Base-by-base conservation (phyloP, 2,797 vertebrate genomes). In the Cottoperca gobio region DNA sequence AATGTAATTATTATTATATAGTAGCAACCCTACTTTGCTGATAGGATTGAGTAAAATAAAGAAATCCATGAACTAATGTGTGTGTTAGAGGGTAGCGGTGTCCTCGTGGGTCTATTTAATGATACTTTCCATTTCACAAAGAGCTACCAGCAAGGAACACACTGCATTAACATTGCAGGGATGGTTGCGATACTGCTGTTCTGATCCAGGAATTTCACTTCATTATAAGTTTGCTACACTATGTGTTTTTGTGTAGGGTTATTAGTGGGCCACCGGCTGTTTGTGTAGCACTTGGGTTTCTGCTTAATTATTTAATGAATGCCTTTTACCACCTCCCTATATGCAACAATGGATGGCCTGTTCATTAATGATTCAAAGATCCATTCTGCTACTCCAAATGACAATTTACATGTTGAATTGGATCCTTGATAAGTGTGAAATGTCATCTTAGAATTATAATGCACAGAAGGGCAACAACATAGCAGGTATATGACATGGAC, bases 231-330 rank as follows among this genome's bases (percentile, higher is more conserved):
- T n/a, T 23, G 7, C 14, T 13, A 17, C 16, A 31, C 33, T 31
- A 26, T 55, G 43, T 67, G 37, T 61, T 64, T 31, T 49, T 33
- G 2, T 21, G 12, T 3, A 23, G 10, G 19, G 19, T 61, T 42
- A 35, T 58, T 48, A 42, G 46, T 14, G 17, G 21, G 19, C 26
- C 16, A 8, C 65, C 66, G 52, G 52, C 55, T 78, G 42, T 81
- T 73, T 74, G 54, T 55, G 54, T 68, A 66, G 46, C 76, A 72
- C 63, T 54, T 60, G 37, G 50, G 67, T 77, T 68, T 71, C 48
- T 68, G 21, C 59, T 81, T 69, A 60, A 81, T 86, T 84, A 80
- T 81, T 81, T 57, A 84, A 46, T 72, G 39, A 73, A 79, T 42
- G 42, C 33, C 24, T 63, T 73, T 76, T 55, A 70, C 66, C 70